Conservation (phyloP, 1,140 invertebrate species). For the Drosophila truncata region DNA sequence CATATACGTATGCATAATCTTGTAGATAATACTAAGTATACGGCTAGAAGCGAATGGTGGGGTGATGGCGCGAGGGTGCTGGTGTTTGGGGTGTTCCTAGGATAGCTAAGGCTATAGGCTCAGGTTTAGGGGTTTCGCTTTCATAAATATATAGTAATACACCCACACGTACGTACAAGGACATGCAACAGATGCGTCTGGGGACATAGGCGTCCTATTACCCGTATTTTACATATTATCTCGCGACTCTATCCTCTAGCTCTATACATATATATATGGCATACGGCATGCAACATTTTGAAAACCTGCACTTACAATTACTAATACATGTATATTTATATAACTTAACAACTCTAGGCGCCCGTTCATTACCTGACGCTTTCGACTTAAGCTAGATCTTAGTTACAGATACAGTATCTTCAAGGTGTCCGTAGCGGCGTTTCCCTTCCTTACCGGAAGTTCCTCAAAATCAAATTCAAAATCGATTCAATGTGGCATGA, state of each 20-base stretch:
- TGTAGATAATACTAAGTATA: conserved; percentile 19
- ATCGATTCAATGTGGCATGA: conserved; percentile 24
- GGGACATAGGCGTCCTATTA: conserved; percentile 46
- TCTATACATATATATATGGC: conserved; percentile 14
- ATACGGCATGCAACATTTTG: conserved; percentile 50
- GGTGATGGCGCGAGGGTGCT: conserved; percentile 16
- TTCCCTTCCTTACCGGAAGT: conserved; percentile 56
- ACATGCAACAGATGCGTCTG: conserved; percentile 45
- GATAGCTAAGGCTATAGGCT: conserved; percentile 47
- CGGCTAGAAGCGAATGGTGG: conserved; percentile 32
- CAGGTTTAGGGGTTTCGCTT: conserved; percentile 27
- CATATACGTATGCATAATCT: conserved; percentile 7
- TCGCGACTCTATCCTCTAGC: conserved; percentile 14
- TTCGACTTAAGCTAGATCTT: conserved; percentile 53
- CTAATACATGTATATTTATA: conserved; percentile 30
- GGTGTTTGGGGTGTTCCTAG: conserved; percentile 8
- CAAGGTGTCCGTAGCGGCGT: conserved; percentile 81
- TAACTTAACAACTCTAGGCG: conserved; percentile 23
- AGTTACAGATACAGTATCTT: conserved; percentile 55
- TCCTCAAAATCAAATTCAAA: conserved; percentile 49
- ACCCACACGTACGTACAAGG: conserved; percentile 26
- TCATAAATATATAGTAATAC: conserved; percentile 38
- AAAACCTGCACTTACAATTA: conserved; percentile 61
- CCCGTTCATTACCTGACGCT: conserved; percentile 8
- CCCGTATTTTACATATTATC: conserved; percentile 54